Evolutionary conservation across 2,888 invertebrate species (phyloP).

Genomic region (Reticulitermes lucifugus): DNA sequence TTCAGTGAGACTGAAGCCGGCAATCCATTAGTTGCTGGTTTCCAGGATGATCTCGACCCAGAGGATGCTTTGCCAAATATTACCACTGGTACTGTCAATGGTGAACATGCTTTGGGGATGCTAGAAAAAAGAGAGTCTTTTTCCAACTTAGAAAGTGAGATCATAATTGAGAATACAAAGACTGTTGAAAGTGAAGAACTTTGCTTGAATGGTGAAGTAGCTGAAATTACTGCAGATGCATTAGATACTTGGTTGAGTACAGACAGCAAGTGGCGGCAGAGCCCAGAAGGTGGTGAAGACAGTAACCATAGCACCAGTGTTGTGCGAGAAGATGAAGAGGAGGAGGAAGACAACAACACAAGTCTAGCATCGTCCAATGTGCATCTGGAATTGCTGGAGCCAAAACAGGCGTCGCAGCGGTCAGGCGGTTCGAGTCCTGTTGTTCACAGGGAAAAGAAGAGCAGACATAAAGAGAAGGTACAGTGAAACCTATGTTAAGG

Average conservation of each 20-base stretch:
- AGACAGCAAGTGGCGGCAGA: constrained; percentile 77
- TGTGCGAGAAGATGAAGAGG: constrained; percentile 41
- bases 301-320: constrained; percentile 46
- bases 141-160: constrained; percentile 50
- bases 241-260: constrained; percentile 73
- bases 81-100: neutral
- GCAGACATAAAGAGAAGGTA: constrained; percentile 62
- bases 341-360: neutral
- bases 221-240: constrained; percentile 56
- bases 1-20: constrained; percentile 75
- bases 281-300: constrained; percentile 78
- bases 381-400: constrained; percentile 65
- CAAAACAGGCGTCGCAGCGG: constrained; percentile 59
- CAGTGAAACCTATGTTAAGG: too few species aligned
- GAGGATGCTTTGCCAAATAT: constrained; percentile 64
- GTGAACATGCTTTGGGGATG: neutral
- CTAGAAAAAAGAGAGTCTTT: constrained; percentile 39
- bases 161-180: constrained; percentile 50
- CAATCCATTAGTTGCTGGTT: constrained; percentile 85
- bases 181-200: constrained; percentile 20
- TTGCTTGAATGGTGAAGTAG: constrained; percentile 43
- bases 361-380: constrained; percentile 62
- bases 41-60: constrained; percentile 85
- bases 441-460: constrained; percentile 58
- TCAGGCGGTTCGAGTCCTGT: constrained; percentile 61